Evolutionary conservation across 2,797 vertebrate genomes (phyloP).

Genomic region (Peromyscus nudipes): DNA sequence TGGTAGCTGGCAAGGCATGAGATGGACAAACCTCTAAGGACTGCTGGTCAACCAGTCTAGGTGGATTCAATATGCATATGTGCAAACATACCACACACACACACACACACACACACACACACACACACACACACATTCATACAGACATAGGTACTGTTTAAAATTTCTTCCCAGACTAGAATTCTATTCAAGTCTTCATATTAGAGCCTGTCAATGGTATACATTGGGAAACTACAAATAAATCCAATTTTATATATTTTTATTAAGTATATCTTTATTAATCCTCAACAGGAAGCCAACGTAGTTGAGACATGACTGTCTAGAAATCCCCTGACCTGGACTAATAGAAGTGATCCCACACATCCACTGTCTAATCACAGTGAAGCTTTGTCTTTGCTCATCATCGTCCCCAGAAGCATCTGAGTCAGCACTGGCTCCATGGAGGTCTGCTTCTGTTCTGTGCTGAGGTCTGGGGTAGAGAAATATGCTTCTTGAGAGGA

Average conservation of each 20-base stretch:
- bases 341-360: background rate
- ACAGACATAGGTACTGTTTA: background rate
- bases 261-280: background rate
- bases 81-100: no score
- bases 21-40: no score
- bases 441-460: background rate
- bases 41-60: background rate
- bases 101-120: no score
- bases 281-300: background rate
- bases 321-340: slow-evolving; percentile 23
- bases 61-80: background rate
- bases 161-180: background rate
- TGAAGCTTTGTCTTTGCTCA: background rate
- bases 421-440: background rate
- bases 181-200: background rate
- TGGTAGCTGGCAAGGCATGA: no score
- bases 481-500: background rate
- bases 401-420: background rate
- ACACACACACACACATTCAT: background rate
- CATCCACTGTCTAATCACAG: background rate
- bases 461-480: background rate
- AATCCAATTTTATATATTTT: background rate
- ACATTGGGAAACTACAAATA: background rate
- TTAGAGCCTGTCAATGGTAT: background rate
- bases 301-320: background rate